Conservation (phyloP, 2,113 vertebrate genomes). For the Nettapus auritus region DNA sequence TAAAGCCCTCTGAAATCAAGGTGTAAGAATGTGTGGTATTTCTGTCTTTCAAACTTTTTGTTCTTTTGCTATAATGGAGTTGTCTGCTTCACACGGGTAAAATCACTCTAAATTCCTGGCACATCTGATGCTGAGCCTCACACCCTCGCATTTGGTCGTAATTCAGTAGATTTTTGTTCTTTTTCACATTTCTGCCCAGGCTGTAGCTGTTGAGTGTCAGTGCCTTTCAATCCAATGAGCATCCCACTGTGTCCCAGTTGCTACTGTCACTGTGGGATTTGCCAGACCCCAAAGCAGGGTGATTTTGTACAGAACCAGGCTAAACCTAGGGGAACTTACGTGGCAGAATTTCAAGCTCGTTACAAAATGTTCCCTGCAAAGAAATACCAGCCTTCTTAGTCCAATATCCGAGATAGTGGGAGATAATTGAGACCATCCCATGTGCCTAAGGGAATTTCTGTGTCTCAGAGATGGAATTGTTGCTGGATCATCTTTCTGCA, state of each 20-base stretch:
- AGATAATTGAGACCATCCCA: slow-evolving; percentile 58
- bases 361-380: background rate
- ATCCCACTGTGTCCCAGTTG: rapidly evolving
- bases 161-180: background rate
- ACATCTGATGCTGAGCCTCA: background rate
- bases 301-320: rapidly evolving
- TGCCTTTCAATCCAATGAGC: background rate
- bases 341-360: background rate
- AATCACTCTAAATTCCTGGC: background rate
- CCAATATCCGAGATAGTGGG: slow-evolving; percentile 23
- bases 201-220: background rate
- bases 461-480: background rate
- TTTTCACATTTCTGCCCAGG: background rate
- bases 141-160: background rate
- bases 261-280: background rate
- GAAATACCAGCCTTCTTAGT: background rate
- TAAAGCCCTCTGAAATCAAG: background rate
- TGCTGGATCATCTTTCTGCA: slow-evolving; percentile 33
- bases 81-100: background rate
- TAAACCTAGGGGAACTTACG: background rate
- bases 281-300: background rate
- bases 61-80: background rate
- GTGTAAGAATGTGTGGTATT: background rate
- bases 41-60: background rate
- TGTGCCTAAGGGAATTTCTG: background rate